Evolutionary conservation across 2,888 invertebrate species (phyloP).

Genomic region (Acleris laterana): DNA sequence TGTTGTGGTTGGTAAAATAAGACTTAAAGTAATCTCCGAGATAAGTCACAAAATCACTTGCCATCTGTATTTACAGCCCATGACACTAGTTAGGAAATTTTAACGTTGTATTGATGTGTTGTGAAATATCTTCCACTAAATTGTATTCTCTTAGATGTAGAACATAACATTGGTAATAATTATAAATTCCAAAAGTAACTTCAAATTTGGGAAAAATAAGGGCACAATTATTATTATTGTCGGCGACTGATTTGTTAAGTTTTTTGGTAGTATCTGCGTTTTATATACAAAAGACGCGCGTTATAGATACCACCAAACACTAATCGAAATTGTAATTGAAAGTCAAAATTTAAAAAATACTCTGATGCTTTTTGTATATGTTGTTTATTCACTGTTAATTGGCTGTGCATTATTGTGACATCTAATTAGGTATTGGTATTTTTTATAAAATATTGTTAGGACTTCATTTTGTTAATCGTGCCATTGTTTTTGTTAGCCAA

Average conservation of each 20-base stretch:
- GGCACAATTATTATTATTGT: no score
- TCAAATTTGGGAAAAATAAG: no score
- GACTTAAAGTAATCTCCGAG: background rate
- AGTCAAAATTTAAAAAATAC: no score
- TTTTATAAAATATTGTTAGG: conserved; percentile 14
- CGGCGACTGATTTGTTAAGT: no score
- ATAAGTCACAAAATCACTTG: conserved; percentile 21
- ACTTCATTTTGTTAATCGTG: conserved; percentile 37
- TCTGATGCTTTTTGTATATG: no score
- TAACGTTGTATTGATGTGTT: background rate
- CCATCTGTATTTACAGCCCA: conserved; percentile 23
- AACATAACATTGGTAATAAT: no score
- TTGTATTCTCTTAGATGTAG: conserved; percentile 5
- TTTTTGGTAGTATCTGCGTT: no score
- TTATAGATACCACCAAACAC: no score
- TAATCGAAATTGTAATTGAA: no score
- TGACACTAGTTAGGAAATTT: conserved; percentile 21
- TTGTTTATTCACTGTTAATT: conserved; percentile 39
- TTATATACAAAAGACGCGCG: no score
- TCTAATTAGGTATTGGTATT: conserved; percentile 33
- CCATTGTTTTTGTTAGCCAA: conserved; percentile 35
- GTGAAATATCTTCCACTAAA: conserved; percentile 1
- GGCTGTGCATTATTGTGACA: conserved; percentile 42
- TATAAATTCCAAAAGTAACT: no score
- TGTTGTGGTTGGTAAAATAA: background rate